Conservation (phyloP, 2,888 invertebrate genomes). For the Limnephilus auricula region DNA sequence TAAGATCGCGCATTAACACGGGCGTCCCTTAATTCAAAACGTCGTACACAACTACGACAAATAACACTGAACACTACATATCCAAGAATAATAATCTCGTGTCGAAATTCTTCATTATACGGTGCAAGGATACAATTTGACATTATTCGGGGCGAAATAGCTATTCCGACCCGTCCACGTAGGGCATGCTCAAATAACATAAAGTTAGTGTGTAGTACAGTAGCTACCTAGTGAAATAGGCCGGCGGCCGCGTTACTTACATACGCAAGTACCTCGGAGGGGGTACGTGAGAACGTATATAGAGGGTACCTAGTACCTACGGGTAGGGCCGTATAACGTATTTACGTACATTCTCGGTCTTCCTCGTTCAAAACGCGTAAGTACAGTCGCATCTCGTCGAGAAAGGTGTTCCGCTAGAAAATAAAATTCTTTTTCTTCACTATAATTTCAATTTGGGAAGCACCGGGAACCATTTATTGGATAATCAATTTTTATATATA, state of each 20-base stretch:
- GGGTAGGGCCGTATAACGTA: slow-evolving; percentile 49
- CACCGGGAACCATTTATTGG: too few species aligned
- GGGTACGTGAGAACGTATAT: slow-evolving; percentile 32
- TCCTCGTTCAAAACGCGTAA: slow-evolving; percentile 42
- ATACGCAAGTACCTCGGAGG: slow-evolving; percentile 51
- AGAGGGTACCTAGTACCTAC: slow-evolving; percentile 41
- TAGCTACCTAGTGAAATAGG: slow-evolving; percentile 24
- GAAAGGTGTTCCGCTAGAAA: neutral
- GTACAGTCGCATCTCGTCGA: neutral
- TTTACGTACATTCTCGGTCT: slow-evolving; percentile 43
- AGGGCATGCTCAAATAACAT: slow-evolving; percentile 64
- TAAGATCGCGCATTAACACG: neutral
- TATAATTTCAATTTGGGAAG: too few species aligned
- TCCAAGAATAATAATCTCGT: slow-evolving; percentile 8
- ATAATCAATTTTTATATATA: too few species aligned
- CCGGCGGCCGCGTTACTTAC: slow-evolving; percentile 57
- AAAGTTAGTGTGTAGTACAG: slow-evolving; percentile 52
- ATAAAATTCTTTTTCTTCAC: too few species aligned
- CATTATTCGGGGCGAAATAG: slow-evolving; percentile 49
- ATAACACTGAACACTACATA: neutral
- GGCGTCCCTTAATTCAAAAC: neutral
- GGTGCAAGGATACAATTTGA: slow-evolving; percentile 33
- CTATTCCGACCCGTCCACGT: slow-evolving; percentile 61
- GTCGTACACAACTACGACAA: neutral
- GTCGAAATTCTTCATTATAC: neutral